These are phyloP conservation scores for Megamerina dolium DNA, from an alignment of 2,888 invertebrate genomes.

Conservation along the genomic window DNA sequence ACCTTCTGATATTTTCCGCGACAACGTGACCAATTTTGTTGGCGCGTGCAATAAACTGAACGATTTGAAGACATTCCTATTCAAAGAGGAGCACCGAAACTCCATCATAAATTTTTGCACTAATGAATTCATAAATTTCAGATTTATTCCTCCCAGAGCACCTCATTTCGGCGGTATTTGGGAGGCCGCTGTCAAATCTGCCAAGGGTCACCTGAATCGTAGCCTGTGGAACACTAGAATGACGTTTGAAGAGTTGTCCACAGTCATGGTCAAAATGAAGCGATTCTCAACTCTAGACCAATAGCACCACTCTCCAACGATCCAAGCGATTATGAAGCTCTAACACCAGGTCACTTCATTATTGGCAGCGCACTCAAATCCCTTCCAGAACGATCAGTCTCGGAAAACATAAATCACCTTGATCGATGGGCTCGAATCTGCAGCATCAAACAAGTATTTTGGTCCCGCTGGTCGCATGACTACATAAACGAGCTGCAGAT, in stretches of 20 bases:
- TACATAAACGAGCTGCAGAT: conserved; percentile 16
- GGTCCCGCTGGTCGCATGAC: conserved; percentile 12
- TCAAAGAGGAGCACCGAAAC: neutral
- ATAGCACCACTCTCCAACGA: conserved; percentile 13
- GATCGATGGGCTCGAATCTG: conserved; percentile 8
- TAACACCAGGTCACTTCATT: conserved; percentile 12
- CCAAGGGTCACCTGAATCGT: conserved; percentile 9
- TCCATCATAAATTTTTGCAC: neutral
- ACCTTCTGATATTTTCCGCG: conserved; percentile 10
- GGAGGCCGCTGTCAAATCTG: conserved; percentile 11
- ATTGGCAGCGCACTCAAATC: conserved; percentile 10
- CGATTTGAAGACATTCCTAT: conserved; percentile 3
- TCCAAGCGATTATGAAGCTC: conserved; percentile 11
- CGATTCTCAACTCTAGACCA: conserved; percentile 15
- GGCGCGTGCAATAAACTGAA: conserved; percentile 4
- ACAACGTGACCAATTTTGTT: conserved; percentile 15
- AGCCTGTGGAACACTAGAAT: conserved; percentile 7
- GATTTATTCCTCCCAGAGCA: conserved; percentile 6
- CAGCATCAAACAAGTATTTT: conserved; percentile 15
- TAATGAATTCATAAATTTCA: neutral
- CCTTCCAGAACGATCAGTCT: conserved; percentile 4
- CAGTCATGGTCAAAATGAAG: conserved; percentile 15
- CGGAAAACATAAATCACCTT: neutral
- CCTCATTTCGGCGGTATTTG: conserved; percentile 5
- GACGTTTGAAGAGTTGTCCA: conserved; percentile 14